These are phyloP conservation scores for Drosophila trichaetosa DNA, from an alignment of 2,888 invertebrate genomes.

Conservation along the genomic window DNA sequence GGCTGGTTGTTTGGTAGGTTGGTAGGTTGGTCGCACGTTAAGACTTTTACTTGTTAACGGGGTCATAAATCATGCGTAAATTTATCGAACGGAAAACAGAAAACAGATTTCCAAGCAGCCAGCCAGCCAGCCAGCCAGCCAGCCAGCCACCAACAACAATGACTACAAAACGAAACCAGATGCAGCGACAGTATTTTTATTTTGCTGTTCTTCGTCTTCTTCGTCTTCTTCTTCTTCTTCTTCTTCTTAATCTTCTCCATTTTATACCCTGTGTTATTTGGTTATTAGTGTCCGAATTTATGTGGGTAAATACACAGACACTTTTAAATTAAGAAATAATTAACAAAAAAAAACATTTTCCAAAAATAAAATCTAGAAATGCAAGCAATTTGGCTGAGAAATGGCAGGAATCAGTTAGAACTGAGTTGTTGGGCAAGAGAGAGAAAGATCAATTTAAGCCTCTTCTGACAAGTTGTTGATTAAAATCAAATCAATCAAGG, in stretches of 20 bases:
- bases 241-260: background rate
- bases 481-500: background rate
- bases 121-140: constrained; percentile 10
- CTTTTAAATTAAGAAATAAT: background rate
- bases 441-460: background rate
- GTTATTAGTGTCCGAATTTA: background rate
- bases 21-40: constrained; percentile 60
- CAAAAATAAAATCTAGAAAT: background rate
- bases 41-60: constrained; percentile 81
- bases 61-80: constrained; percentile 79
- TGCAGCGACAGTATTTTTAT: constrained; percentile 58
- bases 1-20: background rate
- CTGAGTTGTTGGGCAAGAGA: background rate
- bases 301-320: background rate
- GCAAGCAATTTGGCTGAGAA: background rate
- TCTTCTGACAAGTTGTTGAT: background rate
- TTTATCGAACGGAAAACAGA: constrained; percentile 81
- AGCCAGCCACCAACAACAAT: constrained; percentile 58
- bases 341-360: too few relatives aligned
- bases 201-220: constrained; percentile 2
- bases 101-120: constrained; percentile 71
- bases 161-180: constrained; percentile 57
- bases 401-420: background rate
- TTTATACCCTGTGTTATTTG: constrained; percentile 6
- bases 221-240: background rate